A percentile compares a stretch with the other conserved stretches of the same genome.
Conservation (phyloP, 1,140 invertebrate genomes). For the Lineus longissimus region DNA sequence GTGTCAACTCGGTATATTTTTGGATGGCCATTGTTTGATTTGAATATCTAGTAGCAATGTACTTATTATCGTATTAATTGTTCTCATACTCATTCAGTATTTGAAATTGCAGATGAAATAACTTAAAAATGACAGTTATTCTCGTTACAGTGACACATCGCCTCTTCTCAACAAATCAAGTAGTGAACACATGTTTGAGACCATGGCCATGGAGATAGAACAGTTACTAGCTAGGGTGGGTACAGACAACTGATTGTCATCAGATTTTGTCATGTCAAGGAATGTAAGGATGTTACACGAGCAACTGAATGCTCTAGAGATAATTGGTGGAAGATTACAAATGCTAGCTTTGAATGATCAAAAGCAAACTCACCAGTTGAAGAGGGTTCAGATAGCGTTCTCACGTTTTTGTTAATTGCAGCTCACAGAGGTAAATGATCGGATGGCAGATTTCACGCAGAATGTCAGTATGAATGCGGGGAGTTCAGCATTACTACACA, state of each 20-base stretch:
- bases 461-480: constrained; percentile 53
- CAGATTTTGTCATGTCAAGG: neutral
- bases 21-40: too few species aligned
- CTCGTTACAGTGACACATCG: constrained; percentile 63
- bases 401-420: constrained; percentile 45
- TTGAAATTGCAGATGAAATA: too few species aligned
- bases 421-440: constrained; percentile 80
- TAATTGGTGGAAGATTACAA: neutral
- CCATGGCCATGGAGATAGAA: constrained; percentile 87
- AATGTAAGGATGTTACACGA: constrained; percentile 2
- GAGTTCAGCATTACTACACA: constrained; percentile 75
- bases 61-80: too few species aligned
- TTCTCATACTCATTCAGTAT: too few species aligned
- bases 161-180: constrained; percentile 68
- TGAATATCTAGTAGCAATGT: too few species aligned
- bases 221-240: constrained; percentile 76
- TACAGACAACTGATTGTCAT: constrained; percentile 18
- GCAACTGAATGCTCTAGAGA: neutral
- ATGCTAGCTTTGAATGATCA: too few species aligned
- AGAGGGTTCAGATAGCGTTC: neutral
- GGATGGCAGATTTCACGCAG: constrained; percentile 71
- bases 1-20: too few species aligned
- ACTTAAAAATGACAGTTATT: constrained; percentile 6
- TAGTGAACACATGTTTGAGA: constrained; percentile 87
- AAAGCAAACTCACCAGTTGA: too few species aligned